Percentiles rank a stretch among this genome's conserved stretches.
These are phyloP conservation scores for Cephalopterus ornatus DNA, from an alignment of 2,113 vertebrate species.

Conservation along the genomic window DNA sequence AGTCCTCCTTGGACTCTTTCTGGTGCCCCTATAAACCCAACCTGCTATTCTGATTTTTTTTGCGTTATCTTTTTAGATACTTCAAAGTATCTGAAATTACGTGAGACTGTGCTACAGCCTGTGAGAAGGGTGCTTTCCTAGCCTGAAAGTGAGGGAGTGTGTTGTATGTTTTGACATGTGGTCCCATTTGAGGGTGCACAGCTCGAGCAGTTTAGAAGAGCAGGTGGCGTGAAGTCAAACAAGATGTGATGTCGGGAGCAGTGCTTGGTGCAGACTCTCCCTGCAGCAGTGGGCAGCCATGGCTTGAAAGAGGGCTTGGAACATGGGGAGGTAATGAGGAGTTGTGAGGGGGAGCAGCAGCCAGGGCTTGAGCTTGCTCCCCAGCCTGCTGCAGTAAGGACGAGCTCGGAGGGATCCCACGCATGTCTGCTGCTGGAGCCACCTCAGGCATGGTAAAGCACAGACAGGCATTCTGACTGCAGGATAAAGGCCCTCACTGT, in stretches of 20 bases:
- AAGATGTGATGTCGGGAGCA: not conserved
- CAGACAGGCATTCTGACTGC: not conserved
- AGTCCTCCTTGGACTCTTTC: not conserved
- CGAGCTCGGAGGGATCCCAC: accelerated
- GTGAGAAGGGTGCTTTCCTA: not conserved
- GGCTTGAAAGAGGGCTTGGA: not conserved
- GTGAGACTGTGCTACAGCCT: not conserved
- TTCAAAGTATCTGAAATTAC: not conserved
- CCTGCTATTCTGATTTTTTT: not conserved
- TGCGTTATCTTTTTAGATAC: not conserved
- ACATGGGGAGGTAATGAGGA: not conserved
- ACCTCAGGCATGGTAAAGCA: not conserved
- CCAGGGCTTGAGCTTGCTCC: accelerated
- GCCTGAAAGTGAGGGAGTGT: accelerated
- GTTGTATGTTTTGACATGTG: accelerated
- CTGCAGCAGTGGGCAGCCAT: not conserved
- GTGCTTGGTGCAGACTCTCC: not conserved
- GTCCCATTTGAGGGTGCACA: not conserved
- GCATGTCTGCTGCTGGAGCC: not conserved
- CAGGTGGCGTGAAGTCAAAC: accelerated
- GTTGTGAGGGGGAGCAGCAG: not conserved
- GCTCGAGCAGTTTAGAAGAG: not conserved
- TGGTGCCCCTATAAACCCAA: not conserved
- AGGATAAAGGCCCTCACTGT: not conserved
- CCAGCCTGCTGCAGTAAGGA: too few species aligned